These are phyloP conservation scores for Anseranas semipalmata DNA, from an alignment of 2,113 vertebrate species.

Conservation along the genomic window DNA sequence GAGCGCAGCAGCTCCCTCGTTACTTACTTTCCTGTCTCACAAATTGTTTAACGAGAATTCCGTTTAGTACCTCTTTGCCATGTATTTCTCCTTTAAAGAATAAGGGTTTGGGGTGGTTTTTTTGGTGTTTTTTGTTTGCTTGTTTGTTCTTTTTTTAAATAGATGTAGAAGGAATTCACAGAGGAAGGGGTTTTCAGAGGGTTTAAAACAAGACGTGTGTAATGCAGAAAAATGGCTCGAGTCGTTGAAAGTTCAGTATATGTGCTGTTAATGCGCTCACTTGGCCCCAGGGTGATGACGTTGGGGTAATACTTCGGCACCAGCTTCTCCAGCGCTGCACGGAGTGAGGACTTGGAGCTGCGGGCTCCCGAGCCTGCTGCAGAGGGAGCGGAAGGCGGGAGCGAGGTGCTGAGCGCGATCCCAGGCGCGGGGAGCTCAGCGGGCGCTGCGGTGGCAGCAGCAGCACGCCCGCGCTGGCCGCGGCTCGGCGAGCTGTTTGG, in stretches of 20 bases:
- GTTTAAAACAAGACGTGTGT: neutral
- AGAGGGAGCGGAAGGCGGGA: neutral
- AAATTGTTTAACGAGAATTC: neutral
- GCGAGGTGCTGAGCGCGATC: too few species aligned
- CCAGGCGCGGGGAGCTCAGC: too few species aligned
- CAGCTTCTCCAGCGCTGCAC: rapidly evolving
- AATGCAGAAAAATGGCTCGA: neutral
- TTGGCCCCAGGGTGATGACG: neutral
- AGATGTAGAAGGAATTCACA: neutral
- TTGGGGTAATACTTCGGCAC: neutral
- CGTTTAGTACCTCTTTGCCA: neutral
- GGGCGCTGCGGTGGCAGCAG: too few species aligned
- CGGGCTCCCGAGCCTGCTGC: neutral
- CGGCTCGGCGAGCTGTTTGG: neutral
- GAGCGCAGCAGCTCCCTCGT: neutral
- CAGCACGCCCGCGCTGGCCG: too few species aligned
- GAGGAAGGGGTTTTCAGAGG: neutral
- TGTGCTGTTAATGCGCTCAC: too few species aligned
- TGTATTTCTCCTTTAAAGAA: neutral
- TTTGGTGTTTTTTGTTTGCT: too few species aligned
- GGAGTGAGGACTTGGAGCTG: neutral
- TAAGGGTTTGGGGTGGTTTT: too few species aligned
- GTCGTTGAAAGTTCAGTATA: rapidly evolving
- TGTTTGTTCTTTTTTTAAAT: too few species aligned
- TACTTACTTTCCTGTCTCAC: neutral